Base-by-base conservation (phyloP, 1,140 invertebrate genomes). In the Triops longicaudatus region DNA sequence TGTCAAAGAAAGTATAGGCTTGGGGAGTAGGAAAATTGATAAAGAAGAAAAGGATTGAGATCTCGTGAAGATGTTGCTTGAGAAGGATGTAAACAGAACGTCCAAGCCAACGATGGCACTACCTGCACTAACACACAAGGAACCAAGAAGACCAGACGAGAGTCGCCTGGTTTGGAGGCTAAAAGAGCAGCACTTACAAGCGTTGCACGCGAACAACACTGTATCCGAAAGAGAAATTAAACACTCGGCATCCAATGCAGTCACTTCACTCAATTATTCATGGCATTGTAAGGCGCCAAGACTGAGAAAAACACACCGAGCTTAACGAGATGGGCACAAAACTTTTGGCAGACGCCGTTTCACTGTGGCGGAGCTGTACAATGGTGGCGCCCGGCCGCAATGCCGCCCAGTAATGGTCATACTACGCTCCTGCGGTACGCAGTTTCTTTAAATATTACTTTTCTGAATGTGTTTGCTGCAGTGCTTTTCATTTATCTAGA, bases 281-380 rank as follows among this genome's bases (percentile, higher is more conserved):
- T 63, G 50, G 50, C 50, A 63, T 63, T 63, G 50, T 63, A 63
- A 63, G 50, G 50, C 50, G 50, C 50, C 50, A 63, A 63, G 22
- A 63, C 50, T 9, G 22, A 63, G 22, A 63, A 63, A 63, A 63
- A 63, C 50, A 63, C 50, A 63, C 31, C 31, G 50, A 63, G 50
- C 50, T 63, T 63, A 9, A 63, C 31, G 9, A 63, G 9, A 63
- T 14, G 50, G 17, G 50, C n/a, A 63, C 50, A 63, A 63, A 63
- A 63, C 50, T 63, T 63, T 63, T 63, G 50, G 50, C 50, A 63
- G 50, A 63, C 50, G 50, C 50, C 50, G 50, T 63, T 63, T 63
- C 50, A 63, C 50, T 22, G 14, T 63, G 50, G 50, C 50, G 50
- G 50, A 63, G 50, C 50, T 10, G 22, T 63, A 63, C 50, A 63